Percentiles rank a stretch among this genome's conserved stretches.
These are phyloP conservation scores for Dolichallabes microphthalmus DNA, from an alignment of 2,113 vertebrate genomes.

Conservation along the genomic window DNA sequence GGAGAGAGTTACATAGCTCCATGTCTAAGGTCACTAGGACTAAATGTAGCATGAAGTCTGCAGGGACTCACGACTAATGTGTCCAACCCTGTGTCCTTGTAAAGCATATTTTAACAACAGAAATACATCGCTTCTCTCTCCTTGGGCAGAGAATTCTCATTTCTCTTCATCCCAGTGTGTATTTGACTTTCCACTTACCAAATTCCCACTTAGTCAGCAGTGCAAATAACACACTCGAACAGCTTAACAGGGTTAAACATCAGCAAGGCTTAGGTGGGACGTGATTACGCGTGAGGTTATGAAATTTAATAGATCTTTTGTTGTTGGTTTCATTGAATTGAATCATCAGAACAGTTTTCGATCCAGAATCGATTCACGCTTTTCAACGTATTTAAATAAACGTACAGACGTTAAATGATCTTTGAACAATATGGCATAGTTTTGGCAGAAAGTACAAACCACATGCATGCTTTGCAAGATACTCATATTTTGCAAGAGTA, in stretches of 20 bases:
- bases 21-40: conserved; percentile 68
- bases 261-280: neutral
- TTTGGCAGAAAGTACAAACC: no score
- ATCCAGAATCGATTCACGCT: no score
- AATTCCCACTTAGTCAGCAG: conserved; percentile 27
- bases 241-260: conserved; percentile 18
- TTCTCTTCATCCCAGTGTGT: conserved; percentile 20
- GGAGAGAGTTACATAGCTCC: conserved; percentile 47
- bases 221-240: conserved; percentile 14
- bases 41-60: conserved; percentile 72
- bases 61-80: conserved; percentile 67
- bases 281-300: neutral
- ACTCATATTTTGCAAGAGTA: no score
- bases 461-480: no score
- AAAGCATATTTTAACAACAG: conserved; percentile 63
- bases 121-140: conserved; percentile 52
- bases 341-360: no score
- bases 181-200: conserved; percentile 4
- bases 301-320: no score
- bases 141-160: conserved; percentile 19
- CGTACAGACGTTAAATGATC: no score
- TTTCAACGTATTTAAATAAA: no score
- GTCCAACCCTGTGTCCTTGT: conserved; percentile 63
- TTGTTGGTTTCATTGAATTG: no score
- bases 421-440: no score